phyloP scores from a whole-genome alignment of 2,888 invertebrate species.

The Leptura quadrifasciata region DNA sequence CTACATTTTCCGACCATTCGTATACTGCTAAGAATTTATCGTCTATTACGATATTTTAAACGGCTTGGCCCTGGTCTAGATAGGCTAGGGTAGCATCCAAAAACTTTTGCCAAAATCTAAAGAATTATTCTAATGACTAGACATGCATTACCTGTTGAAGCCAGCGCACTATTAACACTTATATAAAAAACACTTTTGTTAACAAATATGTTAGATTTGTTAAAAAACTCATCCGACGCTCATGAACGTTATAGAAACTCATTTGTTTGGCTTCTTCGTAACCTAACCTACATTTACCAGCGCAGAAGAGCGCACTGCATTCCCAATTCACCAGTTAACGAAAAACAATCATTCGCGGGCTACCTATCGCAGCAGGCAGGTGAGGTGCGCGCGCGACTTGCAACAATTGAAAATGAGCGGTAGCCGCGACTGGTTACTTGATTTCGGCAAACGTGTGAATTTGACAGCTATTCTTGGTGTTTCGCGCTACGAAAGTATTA shows the following conservation, averaged over 20 bases:
- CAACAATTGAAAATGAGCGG: constrained; percentile 20
- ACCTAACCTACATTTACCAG: constrained; percentile 21
- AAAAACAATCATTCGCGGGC: constrained; percentile 24
- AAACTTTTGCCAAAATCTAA: too few species aligned
- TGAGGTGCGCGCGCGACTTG: not conserved
- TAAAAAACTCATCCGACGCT: not conserved
- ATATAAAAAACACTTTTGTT: too few species aligned
- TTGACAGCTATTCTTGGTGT: not conserved
- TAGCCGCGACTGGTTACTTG: not conserved
- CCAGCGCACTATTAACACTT: too few species aligned
- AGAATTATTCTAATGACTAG: too few species aligned
- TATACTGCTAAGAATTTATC: too few species aligned
- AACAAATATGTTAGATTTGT: too few species aligned
- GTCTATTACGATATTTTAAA: too few species aligned
- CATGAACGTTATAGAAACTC: not conserved
- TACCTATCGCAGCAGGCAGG: not conserved
- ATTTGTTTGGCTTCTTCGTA: not conserved
- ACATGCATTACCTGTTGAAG: too few species aligned
- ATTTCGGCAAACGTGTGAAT: not conserved
- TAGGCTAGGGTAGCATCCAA: too few species aligned
- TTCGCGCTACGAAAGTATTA: not conserved
- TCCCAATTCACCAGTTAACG: not conserved
- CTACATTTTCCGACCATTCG: too few species aligned
- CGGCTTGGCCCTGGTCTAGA: too few species aligned
- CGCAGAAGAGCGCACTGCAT: constrained; percentile 18